These are phyloP conservation scores for Dreissena rostriformis DNA, from an alignment of 1,140 invertebrate species.

Conservation along the genomic window DNA sequence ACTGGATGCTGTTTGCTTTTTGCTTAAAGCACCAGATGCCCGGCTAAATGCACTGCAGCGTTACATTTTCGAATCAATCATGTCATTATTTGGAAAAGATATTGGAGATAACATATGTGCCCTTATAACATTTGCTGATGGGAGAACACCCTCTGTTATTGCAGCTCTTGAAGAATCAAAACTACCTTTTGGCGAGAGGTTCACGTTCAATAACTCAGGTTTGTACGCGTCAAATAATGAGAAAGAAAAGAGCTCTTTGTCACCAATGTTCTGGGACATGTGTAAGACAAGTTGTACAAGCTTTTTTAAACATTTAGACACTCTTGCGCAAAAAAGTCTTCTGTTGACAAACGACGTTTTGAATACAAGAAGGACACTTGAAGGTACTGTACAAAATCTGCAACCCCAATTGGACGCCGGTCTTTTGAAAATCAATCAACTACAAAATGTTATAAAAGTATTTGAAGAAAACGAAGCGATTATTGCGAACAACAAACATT, in stretches of 20 bases:
- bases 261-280: constrained; percentile 58
- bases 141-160: neutral
- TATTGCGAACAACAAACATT: constrained; percentile 52
- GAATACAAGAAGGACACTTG: constrained; percentile 13
- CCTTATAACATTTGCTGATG: constrained; percentile 13
- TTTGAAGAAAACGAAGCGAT: constrained; percentile 42
- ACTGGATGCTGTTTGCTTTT: constrained; percentile 54
- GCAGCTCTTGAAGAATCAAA: neutral
- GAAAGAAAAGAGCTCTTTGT: neutral
- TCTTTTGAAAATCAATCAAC: constrained; percentile 3
- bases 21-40: neutral
- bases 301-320: constrained; percentile 24
- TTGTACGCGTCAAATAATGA: neutral
- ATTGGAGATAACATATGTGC: constrained; percentile 10
- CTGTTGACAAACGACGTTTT: constrained; percentile 52
- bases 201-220: constrained; percentile 2
- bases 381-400: constrained; percentile 39
- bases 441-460: constrained; percentile 7
- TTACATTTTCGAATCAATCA: constrained; percentile 9
- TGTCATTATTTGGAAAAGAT: constrained; percentile 7
- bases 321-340: constrained; percentile 39
- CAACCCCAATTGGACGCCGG: constrained; percentile 25
- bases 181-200: neutral
- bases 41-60: neutral
- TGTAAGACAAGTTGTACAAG: constrained; percentile 17